A percentile compares a stretch with the other conserved stretches of the same genome.
Conservation (phyloP, 2,113 vertebrate genomes). For the Archilochus colubris region DNA sequence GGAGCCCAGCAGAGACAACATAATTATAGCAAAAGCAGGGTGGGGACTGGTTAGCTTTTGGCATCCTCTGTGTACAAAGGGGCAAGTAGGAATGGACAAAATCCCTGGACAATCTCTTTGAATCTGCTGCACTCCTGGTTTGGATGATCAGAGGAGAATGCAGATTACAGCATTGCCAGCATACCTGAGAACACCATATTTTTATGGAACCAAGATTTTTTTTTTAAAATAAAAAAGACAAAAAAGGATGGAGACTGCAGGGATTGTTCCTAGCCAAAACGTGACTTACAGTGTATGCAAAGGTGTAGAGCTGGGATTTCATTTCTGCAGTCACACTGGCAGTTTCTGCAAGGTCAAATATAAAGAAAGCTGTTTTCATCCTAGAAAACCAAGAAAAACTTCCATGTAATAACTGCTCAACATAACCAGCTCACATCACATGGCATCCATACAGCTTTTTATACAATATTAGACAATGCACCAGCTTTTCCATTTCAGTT, state of each 20-base stretch:
- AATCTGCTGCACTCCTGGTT: not conserved
- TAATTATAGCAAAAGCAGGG: conserved; percentile 50
- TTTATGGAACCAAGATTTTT: not conserved
- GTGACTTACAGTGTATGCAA: conserved; percentile 85
- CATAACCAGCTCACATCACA: not conserved
- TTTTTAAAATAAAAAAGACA: not conserved
- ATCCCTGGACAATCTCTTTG: conserved; percentile 18
- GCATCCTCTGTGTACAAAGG: not conserved
- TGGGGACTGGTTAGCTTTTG: not conserved
- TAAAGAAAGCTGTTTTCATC: conserved; percentile 97
- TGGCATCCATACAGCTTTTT: not conserved
- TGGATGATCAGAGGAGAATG: not conserved
- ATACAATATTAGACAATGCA: not conserved
- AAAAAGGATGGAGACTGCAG: not conserved
- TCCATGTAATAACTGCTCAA: not conserved
- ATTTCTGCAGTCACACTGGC: conserved; percentile 70
- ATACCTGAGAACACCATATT: not conserved
- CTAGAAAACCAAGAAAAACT: conserved; percentile 66
- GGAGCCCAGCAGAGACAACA: conserved; percentile 41
- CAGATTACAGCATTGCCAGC: not conserved
- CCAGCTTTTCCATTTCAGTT: not conserved
- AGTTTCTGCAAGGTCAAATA: conserved; percentile 91
- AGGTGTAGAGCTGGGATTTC: conserved; percentile 84
- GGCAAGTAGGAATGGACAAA: conserved; percentile 34
- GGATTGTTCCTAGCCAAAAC: not conserved